Percentiles rank a stretch among this genome's conserved stretches.
phyloP scores from a whole-genome alignment of 2,113 vertebrate genomes.

The Ceratotherium simum region DNA sequence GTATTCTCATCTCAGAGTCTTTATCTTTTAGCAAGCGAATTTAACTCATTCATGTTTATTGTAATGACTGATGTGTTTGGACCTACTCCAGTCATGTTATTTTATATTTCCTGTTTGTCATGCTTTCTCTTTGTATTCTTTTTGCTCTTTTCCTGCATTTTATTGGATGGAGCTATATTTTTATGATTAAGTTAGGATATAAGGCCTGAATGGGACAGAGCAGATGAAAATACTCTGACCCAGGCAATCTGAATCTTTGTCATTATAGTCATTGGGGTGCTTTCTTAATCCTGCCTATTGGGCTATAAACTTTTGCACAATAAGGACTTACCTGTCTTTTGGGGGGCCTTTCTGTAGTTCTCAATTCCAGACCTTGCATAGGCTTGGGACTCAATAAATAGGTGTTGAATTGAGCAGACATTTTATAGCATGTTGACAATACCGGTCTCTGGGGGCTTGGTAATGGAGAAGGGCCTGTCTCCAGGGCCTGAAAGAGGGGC shows the following conservation, averaged over 20 bases:
- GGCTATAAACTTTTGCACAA: background rate
- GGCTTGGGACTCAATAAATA: background rate
- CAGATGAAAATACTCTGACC: background rate
- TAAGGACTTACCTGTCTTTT: slow-evolving; percentile 32
- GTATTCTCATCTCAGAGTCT: background rate
- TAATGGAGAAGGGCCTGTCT: background rate
- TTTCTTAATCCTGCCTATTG: background rate
- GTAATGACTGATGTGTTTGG: background rate
- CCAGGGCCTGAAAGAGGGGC: background rate
- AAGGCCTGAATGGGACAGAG: background rate
- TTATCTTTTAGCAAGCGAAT: background rate
- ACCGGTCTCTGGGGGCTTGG: background rate
- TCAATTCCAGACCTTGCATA: slow-evolving; percentile 28
- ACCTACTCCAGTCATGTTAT: background rate
- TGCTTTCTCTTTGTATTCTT: background rate
- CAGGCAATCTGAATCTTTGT: background rate
- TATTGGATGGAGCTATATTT: background rate
- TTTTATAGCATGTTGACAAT: background rate
- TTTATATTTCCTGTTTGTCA: background rate
- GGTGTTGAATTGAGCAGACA: background rate
- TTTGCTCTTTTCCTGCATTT: background rate
- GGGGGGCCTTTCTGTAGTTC: background rate
- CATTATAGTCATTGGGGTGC: slow-evolving; percentile 37
- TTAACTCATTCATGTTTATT: slow-evolving; percentile 12
- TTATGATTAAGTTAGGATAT: slow-evolving; percentile 23